Evolutionary conservation across 2,888 invertebrate genomes (phyloP), one percentile per base, ranked within the genome.

Genomic region (Cheilosia soror): DNA sequence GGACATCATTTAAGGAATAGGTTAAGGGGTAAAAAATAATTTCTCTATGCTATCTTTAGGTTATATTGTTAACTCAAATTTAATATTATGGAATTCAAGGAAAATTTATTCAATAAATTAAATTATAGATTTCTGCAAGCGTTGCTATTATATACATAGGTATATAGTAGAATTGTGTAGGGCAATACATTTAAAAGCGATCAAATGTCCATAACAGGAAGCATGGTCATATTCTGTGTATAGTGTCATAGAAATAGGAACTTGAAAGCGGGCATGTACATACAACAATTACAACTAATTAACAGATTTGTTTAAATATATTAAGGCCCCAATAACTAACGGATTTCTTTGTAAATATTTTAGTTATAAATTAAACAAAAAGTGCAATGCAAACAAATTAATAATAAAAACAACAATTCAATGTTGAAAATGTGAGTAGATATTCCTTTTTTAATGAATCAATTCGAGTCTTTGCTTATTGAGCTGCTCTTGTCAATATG

Each of bases 71-170:
- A 27, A 20, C 51, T 51, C 29, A 42, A 53, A 40, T 65, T 25
- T 57, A 37, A 37, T 57, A 65, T 49, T 57, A 13, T 33, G 9
- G 37, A 15, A 25, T 65, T 79, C 5, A 49, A 33, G 37, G 53
- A 60, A 58, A 40, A 11, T 44, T 55, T 55, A 6, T 63, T 76
- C 37, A 68, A 62, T 31, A 44, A 79, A 73, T 62, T 49, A 66
- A 62, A 9, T 63, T 76, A 81, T 76, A 81, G 69, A 84, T 80
- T 75, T 84, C 83, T 84, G 73, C 83, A 84, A 84, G 75, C 83
- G 6, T 75, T 47, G 55, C 53, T 68, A 69, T 20, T 31, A 57
- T 53, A 51, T 40, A 11, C 37, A 37, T 37, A 11, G 4, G 11
- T 37, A 37, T 37, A 37, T 62, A 57, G 51, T 49, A 84, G 62